phyloP scores from a whole-genome alignment of 2,888 invertebrate species.

The Euzetes globulus region DNA sequence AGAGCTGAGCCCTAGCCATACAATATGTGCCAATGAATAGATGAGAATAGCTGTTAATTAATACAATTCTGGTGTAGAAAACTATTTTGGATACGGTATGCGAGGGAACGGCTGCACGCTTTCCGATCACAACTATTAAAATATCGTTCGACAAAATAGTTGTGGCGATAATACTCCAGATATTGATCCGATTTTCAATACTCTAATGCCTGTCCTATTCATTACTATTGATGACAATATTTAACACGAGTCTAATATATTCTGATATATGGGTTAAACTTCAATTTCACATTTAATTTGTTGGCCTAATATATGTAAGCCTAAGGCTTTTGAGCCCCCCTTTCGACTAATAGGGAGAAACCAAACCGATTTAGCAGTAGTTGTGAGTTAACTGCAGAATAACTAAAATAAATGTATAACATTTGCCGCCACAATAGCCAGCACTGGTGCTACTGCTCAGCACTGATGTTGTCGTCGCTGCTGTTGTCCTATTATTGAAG shows the following conservation, averaged over 20 bases:
- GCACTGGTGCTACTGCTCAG: neutral
- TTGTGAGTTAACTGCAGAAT: conserved; percentile 4
- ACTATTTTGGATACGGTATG: neutral
- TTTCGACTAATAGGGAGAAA: neutral
- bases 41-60: neutral
- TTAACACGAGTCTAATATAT: conserved; percentile 7
- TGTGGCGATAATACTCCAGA: neutral
- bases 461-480: neutral
- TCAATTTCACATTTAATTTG: conserved; percentile 19
- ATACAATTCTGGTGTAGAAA: neutral
- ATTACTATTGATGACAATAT: conserved; percentile 1
- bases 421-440: conserved; percentile 3
- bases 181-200: conserved; percentile 17
- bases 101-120: neutral
- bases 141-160: conserved; percentile 17
- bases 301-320: conserved; percentile 15
- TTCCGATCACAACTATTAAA: neutral
- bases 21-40: conserved; percentile 2
- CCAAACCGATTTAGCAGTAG: conserved; percentile 8
- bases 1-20: neutral
- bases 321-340: neutral
- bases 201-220: neutral
- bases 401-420: neutral
- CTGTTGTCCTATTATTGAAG: neutral
- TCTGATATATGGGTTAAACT: conserved; percentile 19